A percentile compares a stretch with the other conserved stretches of the same genome.
These are phyloP conservation scores for Thalpophila matura DNA, from an alignment of 2,888 invertebrate genomes.

Conservation along the genomic window DNA sequence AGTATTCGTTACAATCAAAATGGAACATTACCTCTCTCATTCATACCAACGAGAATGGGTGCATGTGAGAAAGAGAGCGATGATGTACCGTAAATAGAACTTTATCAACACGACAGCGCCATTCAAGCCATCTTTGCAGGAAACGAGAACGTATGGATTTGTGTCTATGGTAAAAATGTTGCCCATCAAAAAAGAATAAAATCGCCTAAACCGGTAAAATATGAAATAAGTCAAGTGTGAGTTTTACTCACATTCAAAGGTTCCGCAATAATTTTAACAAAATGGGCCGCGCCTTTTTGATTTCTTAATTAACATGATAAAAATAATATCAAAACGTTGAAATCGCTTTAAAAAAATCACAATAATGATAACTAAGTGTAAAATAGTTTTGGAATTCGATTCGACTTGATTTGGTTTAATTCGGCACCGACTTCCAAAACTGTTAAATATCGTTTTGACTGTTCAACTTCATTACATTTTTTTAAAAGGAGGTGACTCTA, in stretches of 20 bases:
- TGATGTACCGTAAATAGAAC: slow-evolving; percentile 76
- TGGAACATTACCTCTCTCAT: slow-evolving; percentile 70
- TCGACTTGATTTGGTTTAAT: too few species aligned
- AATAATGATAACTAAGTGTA: too few species aligned
- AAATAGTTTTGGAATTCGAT: too few species aligned
- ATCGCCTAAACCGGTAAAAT: slow-evolving; percentile 50
- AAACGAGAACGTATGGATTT: slow-evolving; percentile 59
- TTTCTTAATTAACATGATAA: too few species aligned
- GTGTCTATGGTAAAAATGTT: slow-evolving; percentile 73
- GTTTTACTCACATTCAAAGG: neutral
- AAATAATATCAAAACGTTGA: too few species aligned
- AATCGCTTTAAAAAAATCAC: too few species aligned
- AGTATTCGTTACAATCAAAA: slow-evolving; percentile 89
- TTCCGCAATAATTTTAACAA: neutral
- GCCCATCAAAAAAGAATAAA: slow-evolving; percentile 49
- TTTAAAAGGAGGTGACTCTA: too few species aligned
- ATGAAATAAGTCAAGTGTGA: neutral
- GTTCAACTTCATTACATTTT: too few species aligned
- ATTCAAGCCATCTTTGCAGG: slow-evolving; percentile 79
- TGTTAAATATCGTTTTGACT: too few species aligned
- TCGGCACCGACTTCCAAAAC: too few species aligned
- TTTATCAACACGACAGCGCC: slow-evolving; percentile 69
- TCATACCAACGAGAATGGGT: slow-evolving; percentile 42
- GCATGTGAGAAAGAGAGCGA: slow-evolving; percentile 73
- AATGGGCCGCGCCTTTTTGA: neutral